A percentile compares a stretch with the other conserved stretches of the same genome.
Conservation (phyloP, 2,113 vertebrate genomes). For the Lepisosteus oculatus region DNA sequence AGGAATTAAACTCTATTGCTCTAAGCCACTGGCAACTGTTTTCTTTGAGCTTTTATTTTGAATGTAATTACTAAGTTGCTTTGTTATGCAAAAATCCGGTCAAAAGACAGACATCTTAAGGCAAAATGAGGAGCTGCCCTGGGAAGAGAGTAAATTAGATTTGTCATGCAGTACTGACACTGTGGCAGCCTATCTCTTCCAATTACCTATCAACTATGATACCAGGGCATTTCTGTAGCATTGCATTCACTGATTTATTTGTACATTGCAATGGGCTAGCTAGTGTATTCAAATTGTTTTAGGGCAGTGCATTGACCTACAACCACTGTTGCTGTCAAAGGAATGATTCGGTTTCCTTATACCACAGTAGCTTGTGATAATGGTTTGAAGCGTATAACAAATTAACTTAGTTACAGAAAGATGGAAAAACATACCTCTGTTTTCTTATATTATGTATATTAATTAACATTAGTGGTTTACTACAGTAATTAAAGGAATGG, state of each 20-base stretch:
- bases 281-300: background rate
- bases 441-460: no score
- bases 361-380: no score
- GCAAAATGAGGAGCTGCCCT: background rate
- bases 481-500: no score
- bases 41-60: background rate
- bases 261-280: background rate
- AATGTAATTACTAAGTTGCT: background rate
- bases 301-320: background rate
- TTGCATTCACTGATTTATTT: background rate
- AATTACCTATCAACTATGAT: background rate
- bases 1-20: no score
- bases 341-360: background rate
- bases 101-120: background rate
- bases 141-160: background rate
- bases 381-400: no score
- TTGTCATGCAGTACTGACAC: background rate
- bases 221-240: background rate
- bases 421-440: no score
- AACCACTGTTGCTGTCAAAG: background rate
- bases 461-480: no score
- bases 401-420: no score
- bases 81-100: background rate
- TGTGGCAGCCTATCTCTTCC: conserved; percentile 5
- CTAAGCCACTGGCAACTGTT: no score